These are phyloP conservation scores for Trematomus loennbergii DNA, from an alignment of 2,113 vertebrate species.

Conservation along the genomic window DNA sequence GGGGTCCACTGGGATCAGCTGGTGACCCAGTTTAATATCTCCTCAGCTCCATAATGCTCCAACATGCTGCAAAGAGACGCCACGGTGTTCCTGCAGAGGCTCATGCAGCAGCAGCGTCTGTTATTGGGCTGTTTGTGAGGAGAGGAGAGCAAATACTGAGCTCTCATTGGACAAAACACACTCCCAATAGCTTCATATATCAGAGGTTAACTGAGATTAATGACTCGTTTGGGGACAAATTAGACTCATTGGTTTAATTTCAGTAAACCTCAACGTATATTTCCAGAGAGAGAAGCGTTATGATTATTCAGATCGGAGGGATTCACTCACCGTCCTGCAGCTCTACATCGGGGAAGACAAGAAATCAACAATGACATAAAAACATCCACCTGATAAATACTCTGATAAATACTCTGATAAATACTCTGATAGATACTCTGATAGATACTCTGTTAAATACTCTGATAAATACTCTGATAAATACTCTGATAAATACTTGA, in stretches of 20 bases:
- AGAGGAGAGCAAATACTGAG: conserved; percentile 41
- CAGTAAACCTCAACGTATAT: conserved; percentile 86
- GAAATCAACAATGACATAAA: conserved; percentile 48
- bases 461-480: no score
- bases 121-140: conserved; percentile 81
- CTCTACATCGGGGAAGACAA: conserved; percentile 73
- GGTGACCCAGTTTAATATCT: conserved; percentile 71
- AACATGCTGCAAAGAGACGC: conserved; percentile 52
- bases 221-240: background rate
- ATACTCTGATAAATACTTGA: no score
- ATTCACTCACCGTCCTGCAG: conserved; percentile 86
- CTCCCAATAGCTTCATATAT: conserved; percentile 86
- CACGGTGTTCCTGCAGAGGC: conserved; percentile 8
- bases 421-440: no score
- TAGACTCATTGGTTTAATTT: conserved; percentile 67
- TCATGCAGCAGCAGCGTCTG: conserved; percentile 71
- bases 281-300: conserved; percentile 70
- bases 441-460: no score
- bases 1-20: conserved; percentile 52
- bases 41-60: conserved; percentile 40
- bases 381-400: conserved; percentile 69
- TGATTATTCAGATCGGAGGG: conserved; percentile 68
- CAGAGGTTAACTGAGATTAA: conserved; percentile 86
- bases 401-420: background rate
- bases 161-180: conserved; percentile 69